A percentile compares a stretch with the other conserved stretches of the same genome.
These are phyloP conservation scores for Campylomormyrus tamandua DNA, from an alignment of 2,113 vertebrate genomes.

Conservation along the genomic window DNA sequence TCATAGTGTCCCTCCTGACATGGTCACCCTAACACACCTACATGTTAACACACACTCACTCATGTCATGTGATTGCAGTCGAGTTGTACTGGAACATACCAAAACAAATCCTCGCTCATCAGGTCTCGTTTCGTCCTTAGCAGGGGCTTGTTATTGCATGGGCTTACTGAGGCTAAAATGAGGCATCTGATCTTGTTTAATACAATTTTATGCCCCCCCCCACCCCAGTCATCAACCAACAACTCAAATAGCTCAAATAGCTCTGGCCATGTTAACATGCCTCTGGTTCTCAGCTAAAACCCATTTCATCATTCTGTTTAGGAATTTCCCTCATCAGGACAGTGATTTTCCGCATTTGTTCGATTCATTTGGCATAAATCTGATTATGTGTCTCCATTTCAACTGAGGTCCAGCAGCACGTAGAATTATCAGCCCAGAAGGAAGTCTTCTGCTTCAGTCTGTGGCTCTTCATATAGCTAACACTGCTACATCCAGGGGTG, in stretches of 20 bases:
- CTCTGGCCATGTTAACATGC: not conserved
- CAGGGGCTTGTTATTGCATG: not conserved
- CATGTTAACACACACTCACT: not conserved
- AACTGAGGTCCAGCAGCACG: not conserved
- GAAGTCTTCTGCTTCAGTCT: not conserved
- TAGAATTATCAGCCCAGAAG: not conserved
- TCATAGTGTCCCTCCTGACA: no score
- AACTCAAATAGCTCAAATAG: not conserved
- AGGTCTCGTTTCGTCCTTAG: not conserved
- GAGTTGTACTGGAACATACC: not conserved
- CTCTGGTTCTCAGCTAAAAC: not conserved
- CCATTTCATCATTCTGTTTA: not conserved
- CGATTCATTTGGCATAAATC: not conserved
- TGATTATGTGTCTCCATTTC: not conserved
- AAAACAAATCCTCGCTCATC: not conserved
- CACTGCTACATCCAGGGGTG: not conserved
- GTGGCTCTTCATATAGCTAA: not conserved
- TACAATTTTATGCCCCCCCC: not conserved
- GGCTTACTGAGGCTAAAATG: not conserved
- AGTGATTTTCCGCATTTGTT: not conserved
- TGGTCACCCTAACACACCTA: not conserved
- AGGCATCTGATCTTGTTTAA: not conserved
- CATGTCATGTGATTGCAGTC: not conserved
- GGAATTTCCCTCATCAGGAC: not conserved
- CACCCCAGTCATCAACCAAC: not conserved